A percentile compares a stretch with the other conserved stretches of the same genome.
Evolutionary conservation across 2,113 vertebrate species (phyloP).

Genomic region (Chrysochloris asiatica): DNA sequence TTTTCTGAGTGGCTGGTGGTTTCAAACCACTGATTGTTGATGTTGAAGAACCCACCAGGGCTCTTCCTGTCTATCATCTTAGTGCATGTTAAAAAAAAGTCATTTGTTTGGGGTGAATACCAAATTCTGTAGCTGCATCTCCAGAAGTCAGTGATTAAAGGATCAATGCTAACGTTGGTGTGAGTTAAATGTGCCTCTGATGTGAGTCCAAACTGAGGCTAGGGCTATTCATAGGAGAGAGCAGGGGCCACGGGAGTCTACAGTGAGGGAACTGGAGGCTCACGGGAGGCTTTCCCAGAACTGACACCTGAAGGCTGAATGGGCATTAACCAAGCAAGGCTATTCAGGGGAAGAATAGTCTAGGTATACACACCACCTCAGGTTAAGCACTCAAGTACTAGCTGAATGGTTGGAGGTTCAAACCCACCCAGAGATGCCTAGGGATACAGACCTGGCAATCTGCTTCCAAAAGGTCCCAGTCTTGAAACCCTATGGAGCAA

Average conservation of each 20-base stretch:
- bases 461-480: not conserved
- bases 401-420: not conserved
- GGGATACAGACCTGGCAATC: not conserved
- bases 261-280: not conserved
- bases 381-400: not conserved
- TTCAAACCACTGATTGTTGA: too few species aligned
- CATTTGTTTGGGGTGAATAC: conserved; percentile 39
- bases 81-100: not conserved
- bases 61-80: not conserved
- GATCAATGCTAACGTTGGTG: not conserved
- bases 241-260: not conserved
- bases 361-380: not conserved
- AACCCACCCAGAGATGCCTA: not conserved
- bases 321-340: not conserved
- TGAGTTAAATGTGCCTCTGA: not conserved
- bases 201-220: not conserved
- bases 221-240: not conserved
- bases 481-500: not conserved
- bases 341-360: not conserved
- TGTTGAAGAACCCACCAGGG: too few species aligned
- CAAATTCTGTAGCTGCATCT: conserved; percentile 3
- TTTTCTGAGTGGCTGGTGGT: too few species aligned
- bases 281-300: not conserved
- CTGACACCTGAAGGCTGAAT: not conserved
- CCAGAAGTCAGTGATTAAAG: conserved; percentile 2